Percentiles rank a stretch among this genome's conserved stretches.
Conservation (phyloP, 2,888 invertebrate genomes). For the Drosophila acutilabella region DNA sequence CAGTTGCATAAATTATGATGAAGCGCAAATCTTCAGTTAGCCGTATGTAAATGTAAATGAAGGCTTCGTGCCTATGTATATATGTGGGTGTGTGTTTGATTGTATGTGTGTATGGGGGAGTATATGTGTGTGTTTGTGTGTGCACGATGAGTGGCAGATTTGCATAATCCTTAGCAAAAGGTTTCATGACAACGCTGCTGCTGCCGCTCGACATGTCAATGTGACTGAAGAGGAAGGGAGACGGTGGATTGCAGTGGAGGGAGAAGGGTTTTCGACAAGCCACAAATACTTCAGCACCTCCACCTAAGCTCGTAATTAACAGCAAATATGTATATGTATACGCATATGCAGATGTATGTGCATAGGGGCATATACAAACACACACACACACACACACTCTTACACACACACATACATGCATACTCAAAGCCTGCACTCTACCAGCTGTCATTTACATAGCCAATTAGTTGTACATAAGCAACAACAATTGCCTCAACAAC, state of each 20-base stretch:
- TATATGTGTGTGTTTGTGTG: slow-evolving; percentile 45
- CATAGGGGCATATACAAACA: slow-evolving; percentile 1
- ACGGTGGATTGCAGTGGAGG: not conserved
- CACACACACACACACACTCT: not conserved
- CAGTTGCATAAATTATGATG: slow-evolving; percentile 79
- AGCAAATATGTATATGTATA: slow-evolving; percentile 48
- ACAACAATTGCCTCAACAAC: slow-evolving; percentile 30
- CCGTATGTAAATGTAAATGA: slow-evolving; percentile 78
- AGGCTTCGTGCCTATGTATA: slow-evolving; percentile 61
- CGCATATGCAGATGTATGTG: slow-evolving; percentile 1
- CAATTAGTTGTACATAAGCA: slow-evolving; percentile 75
- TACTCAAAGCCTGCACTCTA: slow-evolving; percentile 47
- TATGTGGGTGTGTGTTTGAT: slow-evolving; percentile 4
- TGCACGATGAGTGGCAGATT: slow-evolving; percentile 77
- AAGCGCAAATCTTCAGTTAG: slow-evolving; percentile 78
- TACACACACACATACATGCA: slow-evolving; percentile 2
- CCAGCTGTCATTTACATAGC: slow-evolving; percentile 75
- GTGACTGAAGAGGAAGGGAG: slow-evolving; percentile 37
- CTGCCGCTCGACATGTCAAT: slow-evolving; percentile 73
- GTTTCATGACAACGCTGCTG: slow-evolving; percentile 75
- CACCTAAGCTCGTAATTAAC: slow-evolving; percentile 73
- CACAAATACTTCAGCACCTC: slow-evolving; percentile 63
- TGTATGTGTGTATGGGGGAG: slow-evolving; percentile 11
- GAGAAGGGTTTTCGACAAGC: slow-evolving; percentile 44
- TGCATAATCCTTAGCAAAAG: slow-evolving; percentile 79